A percentile compares a stretch with the other conserved stretches of the same genome.
These are phyloP conservation scores for Australoheros scitulus DNA, from an alignment of 2,113 vertebrate species.

Conservation along the genomic window DNA sequence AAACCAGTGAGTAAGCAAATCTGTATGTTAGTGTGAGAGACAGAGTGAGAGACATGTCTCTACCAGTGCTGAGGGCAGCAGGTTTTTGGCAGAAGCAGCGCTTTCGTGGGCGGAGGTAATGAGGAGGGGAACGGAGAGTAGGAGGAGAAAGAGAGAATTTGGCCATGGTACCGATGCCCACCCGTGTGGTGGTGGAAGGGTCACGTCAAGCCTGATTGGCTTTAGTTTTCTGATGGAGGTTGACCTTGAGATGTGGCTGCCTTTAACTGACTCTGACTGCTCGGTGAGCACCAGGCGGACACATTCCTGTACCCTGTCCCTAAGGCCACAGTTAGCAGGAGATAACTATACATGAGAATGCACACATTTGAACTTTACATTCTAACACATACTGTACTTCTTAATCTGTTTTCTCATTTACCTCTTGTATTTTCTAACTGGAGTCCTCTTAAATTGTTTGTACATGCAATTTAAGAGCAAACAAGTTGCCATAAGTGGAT, in stretches of 20 bases:
- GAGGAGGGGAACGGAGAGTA: not conserved
- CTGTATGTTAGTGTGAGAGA: slow-evolving; percentile 33
- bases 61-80: slow-evolving; percentile 59
- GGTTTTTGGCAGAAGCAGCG: slow-evolving; percentile 55
- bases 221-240: slow-evolving; percentile 49
- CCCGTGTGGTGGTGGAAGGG: slow-evolving; percentile 38
- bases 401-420: not conserved
- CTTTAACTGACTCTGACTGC: slow-evolving; percentile 38
- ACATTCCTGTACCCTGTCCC: slow-evolving; percentile 10
- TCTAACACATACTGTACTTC: not conserved
- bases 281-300: slow-evolving; percentile 7
- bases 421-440: not conserved
- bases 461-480: rapidly evolving
- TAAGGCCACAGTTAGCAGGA: slow-evolving; percentile 14
- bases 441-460: not conserved
- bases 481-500: not conserved
- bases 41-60: slow-evolving; percentile 38
- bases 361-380: slow-evolving; percentile 11
- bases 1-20: slow-evolving; percentile 43
- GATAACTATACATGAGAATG: not conserved
- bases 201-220: slow-evolving; percentile 46
- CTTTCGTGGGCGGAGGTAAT: slow-evolving; percentile 22
- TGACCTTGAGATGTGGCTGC: slow-evolving; percentile 59
- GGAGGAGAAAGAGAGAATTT: slow-evolving; percentile 12
- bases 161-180: not conserved